Base-by-base conservation (phyloP, 2,797 vertebrate genomes). In the Perodicticus potto region DNA sequence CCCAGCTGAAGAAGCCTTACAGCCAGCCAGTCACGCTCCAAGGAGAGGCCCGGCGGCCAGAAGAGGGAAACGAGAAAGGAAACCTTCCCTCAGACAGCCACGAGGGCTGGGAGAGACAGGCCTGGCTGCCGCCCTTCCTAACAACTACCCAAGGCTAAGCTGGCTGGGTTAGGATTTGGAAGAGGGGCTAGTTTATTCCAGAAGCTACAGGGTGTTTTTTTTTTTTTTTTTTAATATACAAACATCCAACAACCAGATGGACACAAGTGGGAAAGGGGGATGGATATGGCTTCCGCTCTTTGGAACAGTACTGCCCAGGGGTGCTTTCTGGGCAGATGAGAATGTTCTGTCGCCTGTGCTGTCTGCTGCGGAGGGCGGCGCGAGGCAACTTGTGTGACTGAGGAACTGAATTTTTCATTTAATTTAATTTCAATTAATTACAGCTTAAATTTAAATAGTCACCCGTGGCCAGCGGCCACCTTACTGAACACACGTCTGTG, bases 31-130 rank as follows among this genome's bases (percentile, higher is more conserved):
- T 72, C 37, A 16, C 87, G 55, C 83, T 97, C 77, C 27, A 23
- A 40, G 65, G 32, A 49, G 20, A 8, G 0, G 53, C 20, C 83
- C 59, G 3, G 32, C 43, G 57, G 87, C 83, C 89, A 37, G 81
- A 4, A 40, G 45, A 74, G 73, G 59, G 81, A 88, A 74, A 78
- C 57, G 86, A 86, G 80, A 93, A 92, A 74, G 12, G 84, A 92
- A 89, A 61, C 23, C 37, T 82, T 94, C 81, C 40, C 78, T 76
- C 40, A 3, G 65, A 85, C 93, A 83, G 5, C 77, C 5, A 23
- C 1, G 5, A 81, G 22, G 25, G 82, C 34, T n/a, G 82, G 20
- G 32, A 4, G 10, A 83, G 11, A 40, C 27, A 17, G n/a, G 27
- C 65, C 27, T 23, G n/a, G 59, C 0, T 7, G 22, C 65, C 59